phyloP scores from a whole-genome alignment of 2,797 vertebrate genomes.

The Crenichthys baileyi region DNA sequence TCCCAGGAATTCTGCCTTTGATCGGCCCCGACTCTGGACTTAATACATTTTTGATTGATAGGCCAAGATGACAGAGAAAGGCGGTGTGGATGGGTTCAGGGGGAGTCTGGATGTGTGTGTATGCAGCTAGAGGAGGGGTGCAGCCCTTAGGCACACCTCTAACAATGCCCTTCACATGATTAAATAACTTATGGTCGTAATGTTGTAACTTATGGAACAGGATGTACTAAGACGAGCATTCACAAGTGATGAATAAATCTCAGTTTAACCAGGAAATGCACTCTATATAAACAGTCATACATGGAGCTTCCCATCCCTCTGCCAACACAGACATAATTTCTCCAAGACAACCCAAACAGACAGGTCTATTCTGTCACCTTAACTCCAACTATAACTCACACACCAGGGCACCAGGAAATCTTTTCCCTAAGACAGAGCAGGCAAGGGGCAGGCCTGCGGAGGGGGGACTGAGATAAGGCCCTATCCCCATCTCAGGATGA shows the following conservation, averaged over 20 bases:
- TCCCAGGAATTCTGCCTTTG: constrained; percentile 95
- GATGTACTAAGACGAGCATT: constrained; percentile 42
- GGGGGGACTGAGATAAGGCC: constrained; percentile 71
- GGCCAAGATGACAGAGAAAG: constrained; percentile 87
- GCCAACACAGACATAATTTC: constrained; percentile 63
- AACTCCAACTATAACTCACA: constrained; percentile 78
- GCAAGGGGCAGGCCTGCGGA: constrained; percentile 64
- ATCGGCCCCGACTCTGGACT: constrained; percentile 93
- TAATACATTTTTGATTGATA: constrained; percentile 99
- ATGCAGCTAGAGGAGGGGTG: constrained; percentile 37
- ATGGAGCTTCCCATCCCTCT: constrained; percentile 54
- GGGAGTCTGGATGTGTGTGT: constrained; percentile 44
- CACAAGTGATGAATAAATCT: constrained; percentile 55
- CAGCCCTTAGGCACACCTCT: constrained; percentile 67
- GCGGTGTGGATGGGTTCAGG: constrained; percentile 68
- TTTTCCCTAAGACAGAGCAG: constrained; percentile 68
- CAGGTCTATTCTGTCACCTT: constrained; percentile 77
- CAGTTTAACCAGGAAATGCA: constrained; percentile 26
- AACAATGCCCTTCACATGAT: constrained; percentile 80
- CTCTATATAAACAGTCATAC: constrained; percentile 29
- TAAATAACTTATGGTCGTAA: constrained; percentile 75
- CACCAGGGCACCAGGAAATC: constrained; percentile 65
- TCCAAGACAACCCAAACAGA: constrained; percentile 65
- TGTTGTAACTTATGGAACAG: constrained; percentile 48
- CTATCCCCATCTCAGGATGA: constrained; percentile 75